Evolutionary conservation across 2,797 vertebrate genomes (phyloP).

Genomic region (Chromis chromis): DNA sequence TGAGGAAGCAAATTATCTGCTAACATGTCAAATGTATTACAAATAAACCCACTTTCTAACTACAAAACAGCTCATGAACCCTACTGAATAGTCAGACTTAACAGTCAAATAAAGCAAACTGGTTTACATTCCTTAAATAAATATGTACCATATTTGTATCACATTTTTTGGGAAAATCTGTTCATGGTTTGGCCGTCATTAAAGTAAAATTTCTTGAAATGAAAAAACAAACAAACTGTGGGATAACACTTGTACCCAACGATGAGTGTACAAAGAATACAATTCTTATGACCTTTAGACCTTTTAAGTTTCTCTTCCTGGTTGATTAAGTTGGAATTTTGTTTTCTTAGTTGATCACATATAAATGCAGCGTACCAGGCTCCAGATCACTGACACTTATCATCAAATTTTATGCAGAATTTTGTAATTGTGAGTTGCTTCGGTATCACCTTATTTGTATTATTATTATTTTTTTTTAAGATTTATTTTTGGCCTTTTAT

Average conservation of each 20-base stretch:
- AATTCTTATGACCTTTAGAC: background rate
- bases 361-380: background rate
- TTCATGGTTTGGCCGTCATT: background rate
- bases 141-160: background rate
- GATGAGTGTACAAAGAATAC: background rate
- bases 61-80: background rate
- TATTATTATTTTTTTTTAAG: no score
- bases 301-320: background rate
- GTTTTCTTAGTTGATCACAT: background rate
- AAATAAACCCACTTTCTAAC: background rate
- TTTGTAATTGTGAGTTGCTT: background rate
- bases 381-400: background rate
- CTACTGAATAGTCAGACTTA: background rate
- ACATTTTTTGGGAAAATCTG: background rate
- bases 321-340: background rate
- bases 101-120: background rate
- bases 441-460: background rate
- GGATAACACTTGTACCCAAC: no score
- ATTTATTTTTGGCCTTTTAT: no score
- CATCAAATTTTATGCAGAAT: background rate
- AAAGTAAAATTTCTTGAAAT: no score
- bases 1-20: no score
- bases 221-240: no score
- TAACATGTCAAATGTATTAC: no score
- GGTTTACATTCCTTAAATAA: background rate